Evolutionary conservation across 2,113 vertebrate genomes (phyloP), one percentile per base, ranked within the genome.

Genomic region (Ceyx melanurus): DNA sequence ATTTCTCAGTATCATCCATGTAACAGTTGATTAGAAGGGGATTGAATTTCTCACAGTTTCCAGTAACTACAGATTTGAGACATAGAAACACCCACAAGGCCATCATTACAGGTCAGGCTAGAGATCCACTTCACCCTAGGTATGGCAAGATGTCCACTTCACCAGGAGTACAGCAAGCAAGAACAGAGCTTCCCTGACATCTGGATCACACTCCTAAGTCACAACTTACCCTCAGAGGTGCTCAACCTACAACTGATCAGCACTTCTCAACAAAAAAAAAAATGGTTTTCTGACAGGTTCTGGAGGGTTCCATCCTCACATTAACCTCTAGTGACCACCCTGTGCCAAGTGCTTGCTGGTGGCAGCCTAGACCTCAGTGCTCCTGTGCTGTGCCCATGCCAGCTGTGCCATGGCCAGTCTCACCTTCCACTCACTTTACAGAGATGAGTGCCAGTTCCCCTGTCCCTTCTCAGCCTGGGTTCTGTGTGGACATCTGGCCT

Each of bases 361-460:
- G 0, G 33, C 56, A 58, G 40, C 13, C 60, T 17, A 12, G 14
- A 54, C 72, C 22, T 33, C 0, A 2, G 56, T 40, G 28, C 4
- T 26, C n/a, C 31, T 1, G 2, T 66, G 50, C 48, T 4, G 4
- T 37, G 16, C 23, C 76, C 53, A 20, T 65, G 54, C 29, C 82
- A 67, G n/a, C 37, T 62, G 40, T 0, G 0, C 50, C 0, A 0
- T 25, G 71, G 17, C 31, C 71, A 80, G 56, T 7, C n/a, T 83
- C 15, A 5, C 53, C 26, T 84, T 35, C 43, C 2, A 0, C 71
- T 53, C 5, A 0, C 8, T 56, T 81, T 73, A 29, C 1, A n/a
- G 25, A 65, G 20, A 54, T 3, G 28, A 35, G 18, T 35, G 48
- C n/a, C 86, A 64, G 43, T 25, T 76, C 13, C 8, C 18, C 19